Evolutionary conservation across 2,888 invertebrate genomes (phyloP).

Genomic region (Oscheius myriophilus): DNA sequence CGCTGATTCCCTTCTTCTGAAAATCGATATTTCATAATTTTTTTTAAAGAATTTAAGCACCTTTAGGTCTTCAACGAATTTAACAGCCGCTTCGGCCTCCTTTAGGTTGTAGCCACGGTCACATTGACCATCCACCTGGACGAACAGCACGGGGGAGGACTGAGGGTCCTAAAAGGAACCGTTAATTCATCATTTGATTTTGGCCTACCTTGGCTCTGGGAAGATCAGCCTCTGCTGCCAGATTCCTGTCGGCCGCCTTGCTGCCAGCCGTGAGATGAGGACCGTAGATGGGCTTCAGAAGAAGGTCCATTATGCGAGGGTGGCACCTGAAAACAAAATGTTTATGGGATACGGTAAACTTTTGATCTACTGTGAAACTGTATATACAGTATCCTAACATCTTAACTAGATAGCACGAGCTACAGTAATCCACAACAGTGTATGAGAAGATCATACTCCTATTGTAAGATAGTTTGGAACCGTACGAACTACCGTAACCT

Average conservation of each 20-base stretch:
- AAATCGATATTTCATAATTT: not conserved
- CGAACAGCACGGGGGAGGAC: not conserved
- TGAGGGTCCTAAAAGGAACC: not conserved
- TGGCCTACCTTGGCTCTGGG: not conserved
- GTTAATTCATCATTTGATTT: too few relatives aligned
- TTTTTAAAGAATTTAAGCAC: not conserved
- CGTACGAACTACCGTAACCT: too few relatives aligned
- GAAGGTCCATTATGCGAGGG: not conserved
- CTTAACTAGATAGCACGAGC: too few relatives aligned
- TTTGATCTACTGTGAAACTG: too few relatives aligned
- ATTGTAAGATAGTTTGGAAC: too few relatives aligned
- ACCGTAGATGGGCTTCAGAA: conserved; percentile 2
- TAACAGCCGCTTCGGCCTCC: not conserved
- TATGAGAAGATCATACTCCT: too few relatives aligned
- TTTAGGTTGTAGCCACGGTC: not conserved
- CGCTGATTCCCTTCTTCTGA: not conserved
- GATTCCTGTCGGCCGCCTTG: not conserved
- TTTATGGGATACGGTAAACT: too few relatives aligned
- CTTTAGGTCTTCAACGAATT: not conserved
- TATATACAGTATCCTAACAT: too few relatives aligned
- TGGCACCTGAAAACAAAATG: conserved; percentile 12
- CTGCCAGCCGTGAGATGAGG: not conserved
- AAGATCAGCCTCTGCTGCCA: not conserved
- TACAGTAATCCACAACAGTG: too few relatives aligned
- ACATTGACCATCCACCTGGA: not conserved